Evolutionary conservation across 2,797 vertebrate genomes (phyloP), one percentile per base, ranked within the genome.

Genomic region (Melanotaenia maccullochi): DNA sequence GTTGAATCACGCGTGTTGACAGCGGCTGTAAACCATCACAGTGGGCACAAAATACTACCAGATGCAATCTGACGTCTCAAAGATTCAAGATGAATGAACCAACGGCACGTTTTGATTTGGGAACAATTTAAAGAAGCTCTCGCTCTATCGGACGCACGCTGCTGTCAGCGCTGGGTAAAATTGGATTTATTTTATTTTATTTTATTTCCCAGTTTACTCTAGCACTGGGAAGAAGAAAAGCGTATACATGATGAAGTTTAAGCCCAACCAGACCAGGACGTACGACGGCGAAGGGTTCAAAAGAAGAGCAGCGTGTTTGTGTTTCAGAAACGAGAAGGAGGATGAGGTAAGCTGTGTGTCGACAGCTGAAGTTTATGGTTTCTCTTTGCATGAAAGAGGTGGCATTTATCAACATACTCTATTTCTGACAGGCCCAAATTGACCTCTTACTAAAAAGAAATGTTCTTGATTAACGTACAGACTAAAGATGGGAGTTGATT

Each of bases 211-310:
- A 65, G 32, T 7, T 33, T 33, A 8, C 32, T 33, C 32, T 33
- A 33, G 20, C 30, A 0, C 11, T 56, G 16, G 44, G 5, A 60
- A 68, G 16, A 38, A 20, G 54, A 47, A 38, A 18, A 33, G 30
- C 14, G 24, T 51, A 80, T 94, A 96, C 93, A 97, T 97, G 97
- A 99, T 99, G 96, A 97, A 98, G 95, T 96, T 96, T 85, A 98
- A 99, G 94, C 95, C 96, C 82, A 97, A 97, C 94, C 97, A 98
- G 95, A 98, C 96, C 76, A 95, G 97, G 94, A 98, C 96, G 24
- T 98, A 98, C 75, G 97, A 98, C 93, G 96, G 95, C 69, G 97
- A 97, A 76, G 97, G 97, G 14, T 98, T 96, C 89, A 98, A 97
- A 92, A 95, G 96, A 82, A 93, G 97, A 89, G 97, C 97, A 75